Conservation (phyloP, 1,140 invertebrate species). For the Tetragnatha versicolor region DNA sequence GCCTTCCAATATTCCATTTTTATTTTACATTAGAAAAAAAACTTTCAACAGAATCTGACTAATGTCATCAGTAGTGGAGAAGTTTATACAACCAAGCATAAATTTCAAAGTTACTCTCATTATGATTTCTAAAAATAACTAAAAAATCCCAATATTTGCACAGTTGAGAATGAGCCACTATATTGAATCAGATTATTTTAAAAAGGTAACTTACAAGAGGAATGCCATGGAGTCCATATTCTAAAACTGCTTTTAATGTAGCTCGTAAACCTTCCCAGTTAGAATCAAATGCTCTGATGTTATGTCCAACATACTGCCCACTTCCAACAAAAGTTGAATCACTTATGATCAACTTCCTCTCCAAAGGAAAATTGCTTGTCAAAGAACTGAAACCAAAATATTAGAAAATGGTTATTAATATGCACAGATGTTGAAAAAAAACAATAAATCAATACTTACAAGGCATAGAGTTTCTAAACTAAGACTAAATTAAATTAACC, state of each 20-base stretch:
- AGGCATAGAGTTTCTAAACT: too few relatives aligned
- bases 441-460: not conserved
- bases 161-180: too few relatives aligned
- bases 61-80: too few relatives aligned
- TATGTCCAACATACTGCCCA: conserved; percentile 69
- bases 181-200: too few relatives aligned
- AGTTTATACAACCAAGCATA: too few relatives aligned
- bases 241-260: conserved; percentile 63
- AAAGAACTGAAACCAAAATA: conserved; percentile 70
- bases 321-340: conserved; percentile 68
- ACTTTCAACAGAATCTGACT: too few relatives aligned
- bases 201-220: conserved; percentile 29
- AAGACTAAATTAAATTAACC: too few relatives aligned
- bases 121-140: too few relatives aligned
- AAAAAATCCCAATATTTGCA: too few relatives aligned
- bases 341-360: conserved; percentile 65
- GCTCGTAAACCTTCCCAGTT: conserved; percentile 65
- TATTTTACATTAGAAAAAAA: too few relatives aligned
- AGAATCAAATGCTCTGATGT: conserved; percentile 67
- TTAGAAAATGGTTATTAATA: conserved; percentile 57
- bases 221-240: conserved; percentile 22
- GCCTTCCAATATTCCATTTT: too few relatives aligned
- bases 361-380: conserved; percentile 70
- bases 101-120: too few relatives aligned
- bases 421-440: conserved; percentile 1